Evolutionary conservation across 2,888 invertebrate genomes (phyloP).

Genomic region (Phlogophora meticulosa): DNA sequence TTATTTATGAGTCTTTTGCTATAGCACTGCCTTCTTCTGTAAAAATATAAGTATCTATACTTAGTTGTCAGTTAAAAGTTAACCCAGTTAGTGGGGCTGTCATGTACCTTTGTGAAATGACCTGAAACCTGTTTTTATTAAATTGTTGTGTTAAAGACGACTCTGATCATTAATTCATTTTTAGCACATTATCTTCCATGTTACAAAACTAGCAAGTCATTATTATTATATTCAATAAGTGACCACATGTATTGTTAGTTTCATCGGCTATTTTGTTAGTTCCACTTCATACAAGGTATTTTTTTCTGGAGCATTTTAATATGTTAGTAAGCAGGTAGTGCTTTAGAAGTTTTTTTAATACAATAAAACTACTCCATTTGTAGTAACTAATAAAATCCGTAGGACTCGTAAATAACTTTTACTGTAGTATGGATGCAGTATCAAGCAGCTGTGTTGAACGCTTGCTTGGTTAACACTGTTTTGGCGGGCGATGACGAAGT

Average conservation of each 20-base stretch:
- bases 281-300: neutral
- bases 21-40: neutral
- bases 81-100: neutral
- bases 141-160: too few species aligned
- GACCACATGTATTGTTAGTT: constrained; percentile 1
- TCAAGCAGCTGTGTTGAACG: constrained; percentile 62
- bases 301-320: neutral
- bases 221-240: neutral
- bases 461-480: constrained; percentile 72
- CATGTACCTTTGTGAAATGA: too few species aligned
- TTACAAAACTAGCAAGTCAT: neutral
- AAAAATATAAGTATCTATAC: neutral
- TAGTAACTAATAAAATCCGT: neutral
- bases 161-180: neutral
- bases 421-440: constrained; percentile 24
- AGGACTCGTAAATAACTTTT: constrained; percentile 51
- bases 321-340: neutral
- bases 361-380: neutral
- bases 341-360: neutral
- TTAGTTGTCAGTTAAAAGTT: constrained; percentile 5
- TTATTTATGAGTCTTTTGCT: constrained; percentile 50
- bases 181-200: neutral
- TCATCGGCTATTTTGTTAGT: constrained; percentile 4
- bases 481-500: constrained; percentile 85
- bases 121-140: too few species aligned